Conservation (phyloP, 2,113 vertebrate genomes). For the Erythrocercus mccallii region DNA sequence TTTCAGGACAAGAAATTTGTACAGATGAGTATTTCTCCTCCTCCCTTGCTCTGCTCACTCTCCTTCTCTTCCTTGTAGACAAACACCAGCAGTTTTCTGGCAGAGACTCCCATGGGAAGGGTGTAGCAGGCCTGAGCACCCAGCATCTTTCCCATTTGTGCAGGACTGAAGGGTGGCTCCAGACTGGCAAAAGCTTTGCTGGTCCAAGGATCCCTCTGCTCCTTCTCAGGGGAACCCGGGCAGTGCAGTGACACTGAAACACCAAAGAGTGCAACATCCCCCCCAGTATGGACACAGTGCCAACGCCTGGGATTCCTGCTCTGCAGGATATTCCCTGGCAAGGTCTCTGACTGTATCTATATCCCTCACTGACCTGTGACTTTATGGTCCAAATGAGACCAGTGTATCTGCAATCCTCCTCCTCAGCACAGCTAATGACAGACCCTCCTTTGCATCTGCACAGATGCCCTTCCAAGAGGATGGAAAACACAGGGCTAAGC, state of each 20-base stretch:
- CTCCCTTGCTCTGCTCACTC: rapidly evolving
- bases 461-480: background rate
- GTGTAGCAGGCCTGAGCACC: background rate
- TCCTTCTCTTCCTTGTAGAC: background rate
- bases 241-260: background rate
- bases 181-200: background rate
- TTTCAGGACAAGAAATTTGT: background rate
- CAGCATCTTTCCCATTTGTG: rapidly evolving
- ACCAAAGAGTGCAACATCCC: background rate
- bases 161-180: background rate
- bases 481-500: background rate
- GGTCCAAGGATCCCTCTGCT: background rate
- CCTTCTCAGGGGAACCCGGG: background rate
- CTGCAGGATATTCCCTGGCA: background rate
- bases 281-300: background rate
- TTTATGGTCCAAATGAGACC: background rate
- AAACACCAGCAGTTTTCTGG: background rate
- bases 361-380: background rate
- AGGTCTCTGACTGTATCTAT: background rate
- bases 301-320: background rate
- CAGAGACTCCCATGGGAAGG: background rate
- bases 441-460: background rate
- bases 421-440: background rate
- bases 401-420: background rate
- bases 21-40: background rate